A percentile compares a stretch with the other conserved stretches of the same genome.
Evolutionary conservation across 2,888 invertebrate species (phyloP).

Genomic region (Entomobrya proxima): DNA sequence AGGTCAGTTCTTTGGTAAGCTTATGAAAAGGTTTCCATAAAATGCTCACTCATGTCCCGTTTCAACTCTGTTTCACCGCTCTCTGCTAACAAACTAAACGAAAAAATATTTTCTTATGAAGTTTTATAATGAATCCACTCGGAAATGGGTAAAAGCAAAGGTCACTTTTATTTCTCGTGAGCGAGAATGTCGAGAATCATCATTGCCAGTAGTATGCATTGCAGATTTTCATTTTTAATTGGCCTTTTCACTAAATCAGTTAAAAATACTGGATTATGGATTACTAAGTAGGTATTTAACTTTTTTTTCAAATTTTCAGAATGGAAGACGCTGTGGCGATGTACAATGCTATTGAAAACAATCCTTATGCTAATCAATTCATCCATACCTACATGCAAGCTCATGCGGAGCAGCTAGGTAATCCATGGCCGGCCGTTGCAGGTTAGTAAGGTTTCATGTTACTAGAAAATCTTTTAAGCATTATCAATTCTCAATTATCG

Average conservation of each 20-base stretch:
- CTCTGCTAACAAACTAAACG: neutral
- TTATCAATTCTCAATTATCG: neutral
- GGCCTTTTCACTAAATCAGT: too few species aligned
- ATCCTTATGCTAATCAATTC: slow-evolving; percentile 69
- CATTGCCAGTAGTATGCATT: too few species aligned
- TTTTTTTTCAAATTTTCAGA: slow-evolving; percentile 36
- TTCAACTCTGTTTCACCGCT: neutral
- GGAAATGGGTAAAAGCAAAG: slow-evolving; percentile 34
- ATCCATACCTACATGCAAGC: slow-evolving; percentile 71
- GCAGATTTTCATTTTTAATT: too few species aligned
- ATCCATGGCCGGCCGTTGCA: slow-evolving; percentile 70
- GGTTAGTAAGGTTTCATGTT: slow-evolving; percentile 60
- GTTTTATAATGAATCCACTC: neutral
- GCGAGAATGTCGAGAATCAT: too few species aligned
- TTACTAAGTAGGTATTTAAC: neutral
- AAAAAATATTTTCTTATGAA: too few species aligned
- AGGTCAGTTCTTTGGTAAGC: slow-evolving; percentile 37
- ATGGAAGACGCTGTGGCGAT: slow-evolving; percentile 72
- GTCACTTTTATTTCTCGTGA: too few species aligned
- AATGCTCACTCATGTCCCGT: neutral
- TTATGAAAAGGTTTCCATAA: neutral
- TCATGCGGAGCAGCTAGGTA: slow-evolving; percentile 67
- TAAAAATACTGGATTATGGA: too few species aligned
- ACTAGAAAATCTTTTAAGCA: neutral
- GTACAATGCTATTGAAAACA: slow-evolving; percentile 69